Percentiles rank a stretch among this genome's conserved stretches.
phyloP scores from a whole-genome alignment of 1,140 invertebrate genomes.

The Aphaenogaster floridana region DNA sequence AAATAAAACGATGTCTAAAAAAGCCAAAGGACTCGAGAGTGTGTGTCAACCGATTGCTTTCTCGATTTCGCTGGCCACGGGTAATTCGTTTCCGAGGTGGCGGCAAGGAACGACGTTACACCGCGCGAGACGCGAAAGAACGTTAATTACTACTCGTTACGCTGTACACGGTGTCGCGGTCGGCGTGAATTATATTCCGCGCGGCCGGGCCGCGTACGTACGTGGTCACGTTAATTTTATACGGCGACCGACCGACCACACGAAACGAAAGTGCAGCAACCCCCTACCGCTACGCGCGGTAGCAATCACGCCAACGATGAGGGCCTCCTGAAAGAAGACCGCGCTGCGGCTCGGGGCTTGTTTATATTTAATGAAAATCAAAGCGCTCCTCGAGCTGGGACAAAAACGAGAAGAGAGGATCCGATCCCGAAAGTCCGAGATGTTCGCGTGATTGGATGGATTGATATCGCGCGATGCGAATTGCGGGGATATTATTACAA shows the following conservation, averaged over 20 bases:
- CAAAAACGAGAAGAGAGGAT: neutral
- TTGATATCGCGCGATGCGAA: neutral
- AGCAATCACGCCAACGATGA: conserved; percentile 11
- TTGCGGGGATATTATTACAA: neutral
- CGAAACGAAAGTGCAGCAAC: conserved; percentile 52
- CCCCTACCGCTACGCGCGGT: neutral
- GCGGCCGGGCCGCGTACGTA: neutral
- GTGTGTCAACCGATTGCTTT: neutral
- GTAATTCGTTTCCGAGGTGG: conserved; percentile 12
- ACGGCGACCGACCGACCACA: conserved; percentile 7
- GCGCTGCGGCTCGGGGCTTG: neutral
- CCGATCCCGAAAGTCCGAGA: neutral
- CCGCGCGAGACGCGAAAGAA: conserved; percentile 52
- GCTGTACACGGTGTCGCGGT: conserved; percentile 53
- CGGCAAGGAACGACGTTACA: conserved; percentile 35
- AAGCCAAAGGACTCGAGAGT: neutral
- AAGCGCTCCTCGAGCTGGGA: neutral
- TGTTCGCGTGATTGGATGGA: neutral
- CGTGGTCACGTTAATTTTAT: conserved; percentile 49
- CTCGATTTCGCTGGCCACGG: neutral
- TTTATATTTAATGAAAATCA: conserved; percentile 50
- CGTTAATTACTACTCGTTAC: conserved; percentile 69
- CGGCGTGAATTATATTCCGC: conserved; percentile 62
- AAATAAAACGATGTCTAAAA: neutral
- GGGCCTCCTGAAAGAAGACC: neutral